Evolutionary conservation across 2,797 vertebrate genomes (phyloP).

Genomic region (Betta splendens): DNA sequence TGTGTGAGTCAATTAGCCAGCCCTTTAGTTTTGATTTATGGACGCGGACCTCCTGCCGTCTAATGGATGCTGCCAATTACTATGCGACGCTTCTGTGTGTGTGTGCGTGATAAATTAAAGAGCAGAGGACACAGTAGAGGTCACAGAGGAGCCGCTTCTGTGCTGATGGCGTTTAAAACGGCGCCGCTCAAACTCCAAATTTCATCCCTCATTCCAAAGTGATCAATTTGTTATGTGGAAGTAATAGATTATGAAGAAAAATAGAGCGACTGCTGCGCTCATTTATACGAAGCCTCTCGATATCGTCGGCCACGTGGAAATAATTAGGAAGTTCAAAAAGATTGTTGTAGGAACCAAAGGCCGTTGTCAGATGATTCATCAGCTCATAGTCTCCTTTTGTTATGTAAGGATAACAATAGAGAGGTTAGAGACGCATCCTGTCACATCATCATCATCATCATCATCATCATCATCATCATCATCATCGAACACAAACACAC

Average conservation of each 20-base stretch:
- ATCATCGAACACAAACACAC: slow-evolving; percentile 14
- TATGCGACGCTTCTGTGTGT: slow-evolving; percentile 52
- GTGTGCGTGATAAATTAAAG: slow-evolving; percentile 62
- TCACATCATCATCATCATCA: slow-evolving; percentile 47
- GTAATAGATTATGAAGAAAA: slow-evolving; percentile 54
- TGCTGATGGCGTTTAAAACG: slow-evolving; percentile 30
- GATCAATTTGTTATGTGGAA: slow-evolving; percentile 43
- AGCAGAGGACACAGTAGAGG: slow-evolving; percentile 70
- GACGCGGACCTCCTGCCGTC: slow-evolving; percentile 57
- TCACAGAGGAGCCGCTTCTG: slow-evolving; percentile 46
- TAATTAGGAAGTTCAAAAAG: slow-evolving; percentile 49
- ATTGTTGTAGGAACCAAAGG: slow-evolving; percentile 34
- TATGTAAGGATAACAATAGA: slow-evolving; percentile 5
- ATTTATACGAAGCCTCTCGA: slow-evolving; percentile 31
- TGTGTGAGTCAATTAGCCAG: slow-evolving; percentile 66
- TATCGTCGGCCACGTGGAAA: slow-evolving; percentile 31
- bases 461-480: slow-evolving; percentile 16
- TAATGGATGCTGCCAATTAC: slow-evolving; percentile 75
- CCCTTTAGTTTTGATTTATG: slow-evolving; percentile 76
- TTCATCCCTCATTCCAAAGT: slow-evolving; percentile 19
- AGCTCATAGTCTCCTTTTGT: slow-evolving; percentile 26
- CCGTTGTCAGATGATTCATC: slow-evolving; percentile 41
- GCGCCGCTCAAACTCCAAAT: neutral
- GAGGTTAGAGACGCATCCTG: slow-evolving; percentile 34
- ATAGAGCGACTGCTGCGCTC: slow-evolving; percentile 28